phyloP scores from a whole-genome alignment of 1,140 invertebrate species.

The Lepidurus apus region DNA sequence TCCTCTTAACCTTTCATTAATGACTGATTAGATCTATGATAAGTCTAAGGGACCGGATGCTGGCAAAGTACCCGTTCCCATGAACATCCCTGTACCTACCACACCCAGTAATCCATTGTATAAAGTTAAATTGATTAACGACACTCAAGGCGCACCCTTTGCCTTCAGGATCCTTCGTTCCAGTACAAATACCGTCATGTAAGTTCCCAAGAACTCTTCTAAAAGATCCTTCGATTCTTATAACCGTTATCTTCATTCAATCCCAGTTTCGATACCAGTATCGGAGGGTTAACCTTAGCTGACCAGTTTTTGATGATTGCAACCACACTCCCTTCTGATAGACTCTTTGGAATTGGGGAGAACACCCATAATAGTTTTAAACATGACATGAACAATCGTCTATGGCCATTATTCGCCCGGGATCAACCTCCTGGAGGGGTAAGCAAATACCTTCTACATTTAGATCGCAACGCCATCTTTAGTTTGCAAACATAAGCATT shows the following conservation, averaged over 20 bases:
- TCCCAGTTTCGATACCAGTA: slow-evolving; percentile 36
- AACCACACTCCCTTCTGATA: slow-evolving; percentile 47
- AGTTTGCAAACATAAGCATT: background rate
- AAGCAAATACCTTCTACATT: slow-evolving; percentile 1
- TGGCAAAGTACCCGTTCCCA: slow-evolving; percentile 19
- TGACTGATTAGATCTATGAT: slow-evolving; percentile 13
- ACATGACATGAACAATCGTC: slow-evolving; percentile 44
- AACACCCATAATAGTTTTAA: slow-evolving; percentile 40
- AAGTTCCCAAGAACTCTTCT: slow-evolving; percentile 3
- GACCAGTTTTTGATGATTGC: slow-evolving; percentile 41
- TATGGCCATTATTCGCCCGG: slow-evolving; percentile 47
- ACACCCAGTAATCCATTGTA: background rate
- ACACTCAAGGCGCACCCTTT: slow-evolving; percentile 23
- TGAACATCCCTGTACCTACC: background rate
- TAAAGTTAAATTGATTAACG: slow-evolving; percentile 25
- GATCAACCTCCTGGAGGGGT: slow-evolving; percentile 46
- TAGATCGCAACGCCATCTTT: background rate
- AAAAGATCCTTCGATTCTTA: background rate
- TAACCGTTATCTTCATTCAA: slow-evolving; percentile 8
- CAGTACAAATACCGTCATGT: slow-evolving; percentile 29
- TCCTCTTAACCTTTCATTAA: background rate
- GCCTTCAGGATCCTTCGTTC: slow-evolving; percentile 26
- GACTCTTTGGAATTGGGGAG: slow-evolving; percentile 52
- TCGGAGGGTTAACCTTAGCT: slow-evolving; percentile 37
- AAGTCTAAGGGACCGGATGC: background rate